Conservation (phyloP, 2,113 vertebrate species). For the Ceyx melanurus region DNA sequence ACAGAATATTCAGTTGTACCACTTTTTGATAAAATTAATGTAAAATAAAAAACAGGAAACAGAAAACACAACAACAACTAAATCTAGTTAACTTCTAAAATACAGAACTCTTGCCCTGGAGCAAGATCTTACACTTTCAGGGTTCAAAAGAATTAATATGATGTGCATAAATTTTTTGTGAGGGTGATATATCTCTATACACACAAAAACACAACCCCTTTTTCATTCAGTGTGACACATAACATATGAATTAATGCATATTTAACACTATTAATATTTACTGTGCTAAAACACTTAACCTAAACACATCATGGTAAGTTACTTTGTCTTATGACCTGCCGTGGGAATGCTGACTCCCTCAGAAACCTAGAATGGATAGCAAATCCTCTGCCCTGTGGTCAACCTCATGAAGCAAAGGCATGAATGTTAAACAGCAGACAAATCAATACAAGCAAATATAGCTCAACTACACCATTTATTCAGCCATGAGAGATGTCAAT, state of each 20-base stretch:
- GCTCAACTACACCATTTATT: slow-evolving; percentile 98
- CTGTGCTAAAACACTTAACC: slow-evolving; percentile 68
- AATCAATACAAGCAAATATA: slow-evolving; percentile 97
- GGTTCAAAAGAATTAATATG: neutral
- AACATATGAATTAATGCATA: slow-evolving; percentile 2
- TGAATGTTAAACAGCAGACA: slow-evolving; percentile 91
- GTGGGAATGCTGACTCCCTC: slow-evolving; percentile 76
- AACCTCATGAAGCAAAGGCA: slow-evolving; percentile 84
- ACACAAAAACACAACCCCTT: neutral
- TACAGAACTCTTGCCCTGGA: neutral
- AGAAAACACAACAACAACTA: neutral
- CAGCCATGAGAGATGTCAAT: slow-evolving; percentile 97
- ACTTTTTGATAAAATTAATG: neutral
- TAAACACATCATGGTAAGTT: slow-evolving; percentile 74
- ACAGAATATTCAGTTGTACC: neutral
- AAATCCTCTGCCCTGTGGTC: slow-evolving; percentile 85
- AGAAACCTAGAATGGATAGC: slow-evolving; percentile 77
- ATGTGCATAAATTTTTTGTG: neutral
- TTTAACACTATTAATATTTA: slow-evolving; percentile 40
- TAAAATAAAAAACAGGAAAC: neutral
- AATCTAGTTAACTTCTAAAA: neutral
- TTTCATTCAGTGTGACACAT: neutral
- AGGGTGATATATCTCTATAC: neutral
- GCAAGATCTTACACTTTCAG: neutral
- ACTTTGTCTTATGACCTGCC: slow-evolving; percentile 70